These are phyloP conservation scores for Psittacula echo DNA, from an alignment of 2,797 vertebrate species.

Conservation along the genomic window DNA sequence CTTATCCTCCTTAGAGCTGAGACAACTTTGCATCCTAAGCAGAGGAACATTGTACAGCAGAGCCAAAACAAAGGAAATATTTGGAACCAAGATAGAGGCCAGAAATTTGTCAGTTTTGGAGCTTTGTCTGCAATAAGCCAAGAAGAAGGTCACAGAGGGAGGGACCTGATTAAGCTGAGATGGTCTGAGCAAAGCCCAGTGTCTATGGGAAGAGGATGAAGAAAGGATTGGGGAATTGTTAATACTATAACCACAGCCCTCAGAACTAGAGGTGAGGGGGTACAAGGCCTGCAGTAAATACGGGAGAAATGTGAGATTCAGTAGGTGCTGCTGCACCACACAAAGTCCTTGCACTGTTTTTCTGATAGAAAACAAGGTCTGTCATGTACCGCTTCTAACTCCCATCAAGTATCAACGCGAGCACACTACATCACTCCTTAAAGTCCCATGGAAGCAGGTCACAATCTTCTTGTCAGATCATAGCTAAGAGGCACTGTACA, in stretches of 20 bases:
- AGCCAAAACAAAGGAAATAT: neutral
- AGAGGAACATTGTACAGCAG: accelerated
- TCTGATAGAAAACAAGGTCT: neutral
- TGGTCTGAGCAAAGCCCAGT: neutral
- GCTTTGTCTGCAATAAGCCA: neutral
- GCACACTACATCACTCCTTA: neutral
- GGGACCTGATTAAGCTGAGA: neutral
- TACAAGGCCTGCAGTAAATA: neutral
- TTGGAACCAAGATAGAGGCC: neutral
- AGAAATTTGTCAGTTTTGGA: neutral
- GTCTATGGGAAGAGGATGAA: neutral
- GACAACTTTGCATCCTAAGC: neutral
- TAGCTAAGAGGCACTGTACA: neutral
- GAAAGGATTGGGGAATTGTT: accelerated
- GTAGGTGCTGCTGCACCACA: neutral
- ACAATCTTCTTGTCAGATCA: neutral
- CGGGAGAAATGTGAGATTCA: neutral
- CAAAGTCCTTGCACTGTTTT: neutral
- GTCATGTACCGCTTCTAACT: neutral
- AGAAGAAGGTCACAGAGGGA: neutral
- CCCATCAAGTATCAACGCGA: neutral
- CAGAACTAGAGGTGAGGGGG: neutral
- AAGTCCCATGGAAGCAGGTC: neutral
- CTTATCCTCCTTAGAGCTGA: neutral
- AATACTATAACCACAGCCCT: neutral